Conservation (phyloP, 2,888 invertebrate genomes). For the Oscheius sp. region DNA sequence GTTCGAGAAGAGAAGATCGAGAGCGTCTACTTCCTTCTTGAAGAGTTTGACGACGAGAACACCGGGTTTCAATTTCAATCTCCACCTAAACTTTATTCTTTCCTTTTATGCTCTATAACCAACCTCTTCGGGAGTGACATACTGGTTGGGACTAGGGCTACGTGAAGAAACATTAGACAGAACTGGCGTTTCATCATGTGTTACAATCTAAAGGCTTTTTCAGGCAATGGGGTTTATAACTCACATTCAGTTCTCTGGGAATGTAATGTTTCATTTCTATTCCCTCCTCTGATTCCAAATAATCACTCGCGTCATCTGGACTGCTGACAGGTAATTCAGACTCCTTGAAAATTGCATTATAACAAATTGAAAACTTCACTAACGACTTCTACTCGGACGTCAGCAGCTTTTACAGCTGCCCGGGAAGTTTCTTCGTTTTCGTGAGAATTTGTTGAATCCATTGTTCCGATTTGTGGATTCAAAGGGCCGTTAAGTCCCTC, state of each 20-base stretch:
- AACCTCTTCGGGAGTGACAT: slow-evolving; percentile 31
- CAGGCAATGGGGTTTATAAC: background rate
- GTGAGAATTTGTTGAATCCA: background rate
- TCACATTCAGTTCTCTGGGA: slow-evolving; percentile 17
- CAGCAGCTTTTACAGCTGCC: background rate
- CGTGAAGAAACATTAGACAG: slow-evolving; percentile 27
- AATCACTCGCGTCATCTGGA: slow-evolving; percentile 1
- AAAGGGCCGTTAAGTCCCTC: slow-evolving; percentile 65
- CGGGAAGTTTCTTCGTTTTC: background rate
- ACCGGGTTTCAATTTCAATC: slow-evolving; percentile 12
- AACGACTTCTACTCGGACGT: slow-evolving; percentile 1
- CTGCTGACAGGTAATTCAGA: background rate
- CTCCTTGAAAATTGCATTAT: background rate
- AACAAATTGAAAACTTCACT: background rate
- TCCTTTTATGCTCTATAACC: background rate
- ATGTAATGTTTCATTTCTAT: slow-evolving; percentile 31
- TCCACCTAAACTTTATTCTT: slow-evolving; percentile 19
- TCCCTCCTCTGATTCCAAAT: slow-evolving; percentile 30
- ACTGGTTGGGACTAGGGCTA: slow-evolving; percentile 22
- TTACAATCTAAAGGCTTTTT: slow-evolving; percentile 3
- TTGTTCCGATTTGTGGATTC: slow-evolving; percentile 20
- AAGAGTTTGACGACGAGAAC: slow-evolving; percentile 20
- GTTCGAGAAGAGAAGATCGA: slow-evolving; percentile 18
- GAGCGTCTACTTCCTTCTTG: slow-evolving; percentile 25
- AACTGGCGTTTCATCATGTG: slow-evolving; percentile 29